These are phyloP conservation scores for Gymnobelideus leadbeateri DNA, from an alignment of 2,113 vertebrate species.

Conservation along the genomic window DNA sequence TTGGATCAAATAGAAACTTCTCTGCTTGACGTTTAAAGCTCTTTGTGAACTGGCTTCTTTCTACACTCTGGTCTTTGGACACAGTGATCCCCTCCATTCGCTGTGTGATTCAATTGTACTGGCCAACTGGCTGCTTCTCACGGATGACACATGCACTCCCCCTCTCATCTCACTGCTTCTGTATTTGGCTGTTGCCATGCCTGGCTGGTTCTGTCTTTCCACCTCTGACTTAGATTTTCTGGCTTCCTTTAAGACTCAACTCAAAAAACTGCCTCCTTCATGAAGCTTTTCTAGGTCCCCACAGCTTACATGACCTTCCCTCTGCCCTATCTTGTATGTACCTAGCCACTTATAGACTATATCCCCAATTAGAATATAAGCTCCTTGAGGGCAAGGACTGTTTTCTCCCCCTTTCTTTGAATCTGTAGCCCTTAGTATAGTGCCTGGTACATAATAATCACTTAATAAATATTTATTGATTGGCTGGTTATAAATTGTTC, in stretches of 20 bases:
- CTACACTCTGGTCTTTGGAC: neutral
- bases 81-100: neutral
- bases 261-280: neutral
- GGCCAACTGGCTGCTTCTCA: neutral
- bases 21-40: neutral
- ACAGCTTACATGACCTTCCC: neutral
- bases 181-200: neutral
- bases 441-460: neutral
- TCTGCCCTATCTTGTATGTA: neutral
- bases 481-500: slow-evolving; percentile 49
- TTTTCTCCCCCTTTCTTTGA: neutral
- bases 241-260: neutral
- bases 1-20: neutral
- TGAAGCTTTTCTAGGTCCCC: neutral
- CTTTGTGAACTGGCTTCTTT: slow-evolving; percentile 1
- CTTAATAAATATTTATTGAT: slow-evolving; percentile 24
- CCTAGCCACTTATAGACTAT: neutral
- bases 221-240: neutral
- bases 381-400: neutral
- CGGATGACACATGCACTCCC: neutral
- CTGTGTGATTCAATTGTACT: neutral
- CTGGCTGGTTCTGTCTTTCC: neutral
- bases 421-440: neutral
- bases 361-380: neutral
- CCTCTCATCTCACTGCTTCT: neutral